These are phyloP conservation scores for Syngnathus floridae DNA, from an alignment of 2,113 vertebrate genomes.

Conservation along the genomic window DNA sequence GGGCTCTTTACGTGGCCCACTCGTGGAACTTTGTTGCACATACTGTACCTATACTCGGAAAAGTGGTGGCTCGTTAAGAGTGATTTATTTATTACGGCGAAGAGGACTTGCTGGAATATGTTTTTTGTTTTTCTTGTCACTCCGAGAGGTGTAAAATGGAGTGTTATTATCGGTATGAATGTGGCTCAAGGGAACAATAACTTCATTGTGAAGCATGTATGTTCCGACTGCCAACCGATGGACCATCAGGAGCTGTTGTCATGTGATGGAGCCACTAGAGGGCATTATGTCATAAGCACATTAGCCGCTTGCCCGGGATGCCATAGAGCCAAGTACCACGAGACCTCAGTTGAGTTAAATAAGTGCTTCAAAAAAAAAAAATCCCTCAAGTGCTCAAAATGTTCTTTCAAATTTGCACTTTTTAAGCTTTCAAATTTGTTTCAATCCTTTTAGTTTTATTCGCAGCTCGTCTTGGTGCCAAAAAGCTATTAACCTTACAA, in stretches of 20 bases:
- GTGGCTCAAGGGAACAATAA: conserved; percentile 12
- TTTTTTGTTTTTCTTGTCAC: background rate
- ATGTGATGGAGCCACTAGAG: conserved; percentile 54
- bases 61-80: conserved; percentile 25
- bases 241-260: conserved; percentile 3
- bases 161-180: conserved; percentile 6
- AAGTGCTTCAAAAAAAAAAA: conserved; percentile 4
- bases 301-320: background rate
- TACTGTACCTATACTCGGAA: conserved; percentile 31
- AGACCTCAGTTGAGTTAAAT: conserved; percentile 5
- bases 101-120: conserved; percentile 20
- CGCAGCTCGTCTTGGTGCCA: conserved; percentile 27
- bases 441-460: conserved; percentile 13
- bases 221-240: background rate
- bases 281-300: conserved; percentile 42
- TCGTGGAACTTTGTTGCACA: conserved; percentile 42
- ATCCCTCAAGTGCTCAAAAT: conserved; percentile 13
- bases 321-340: background rate
- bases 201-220: conserved; percentile 9
- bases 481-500: conserved; percentile 14
- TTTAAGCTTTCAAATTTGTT: conserved; percentile 2
- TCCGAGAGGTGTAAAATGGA: conserved; percentile 6
- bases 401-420: conserved; percentile 9
- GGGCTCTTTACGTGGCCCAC: conserved; percentile 10
- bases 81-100: conserved; percentile 41